phyloP scores from a whole-genome alignment of 2,113 vertebrate genomes.

The Prochilodus magdalenae region DNA sequence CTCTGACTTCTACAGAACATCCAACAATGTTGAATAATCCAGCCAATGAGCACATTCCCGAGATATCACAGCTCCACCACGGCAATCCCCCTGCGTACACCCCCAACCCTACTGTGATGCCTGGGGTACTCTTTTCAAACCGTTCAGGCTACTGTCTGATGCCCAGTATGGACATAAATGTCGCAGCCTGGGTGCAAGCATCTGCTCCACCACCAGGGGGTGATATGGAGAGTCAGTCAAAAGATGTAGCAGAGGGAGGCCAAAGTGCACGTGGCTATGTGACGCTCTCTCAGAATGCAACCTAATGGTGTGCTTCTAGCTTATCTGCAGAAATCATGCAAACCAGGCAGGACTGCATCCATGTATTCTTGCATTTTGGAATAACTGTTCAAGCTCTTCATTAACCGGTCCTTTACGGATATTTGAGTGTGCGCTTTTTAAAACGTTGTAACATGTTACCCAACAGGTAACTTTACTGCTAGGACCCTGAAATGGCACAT shows the following conservation, averaged over 20 bases:
- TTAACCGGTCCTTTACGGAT: too few species aligned
- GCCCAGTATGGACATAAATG: slow-evolving; percentile 29
- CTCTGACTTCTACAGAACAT: not conserved
- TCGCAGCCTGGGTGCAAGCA: slow-evolving; percentile 8
- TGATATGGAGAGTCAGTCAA: not conserved
- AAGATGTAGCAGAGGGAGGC: not conserved
- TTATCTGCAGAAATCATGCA: too few species aligned
- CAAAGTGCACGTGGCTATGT: slow-evolving; percentile 21
- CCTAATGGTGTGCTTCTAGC: not conserved
- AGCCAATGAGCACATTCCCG: not conserved
- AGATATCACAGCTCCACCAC: not conserved
- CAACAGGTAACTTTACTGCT: too few species aligned
- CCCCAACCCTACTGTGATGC: not conserved
- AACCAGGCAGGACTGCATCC: too few species aligned
- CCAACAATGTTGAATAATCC: not conserved
- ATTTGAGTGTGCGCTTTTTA: too few species aligned
- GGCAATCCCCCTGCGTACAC: slow-evolving; percentile 44
- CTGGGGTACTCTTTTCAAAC: slow-evolving; percentile 22
- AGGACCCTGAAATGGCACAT: too few species aligned
- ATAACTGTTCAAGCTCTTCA: not conserved
- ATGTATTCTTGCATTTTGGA: not conserved
- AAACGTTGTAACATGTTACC: too few species aligned
- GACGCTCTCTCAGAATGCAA: slow-evolving; percentile 15
- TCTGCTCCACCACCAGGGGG: slow-evolving; percentile 8
- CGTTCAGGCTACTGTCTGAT: slow-evolving; percentile 53